phyloP scores from a whole-genome alignment of 1,140 invertebrate species.

The Drosophila varians region DNA sequence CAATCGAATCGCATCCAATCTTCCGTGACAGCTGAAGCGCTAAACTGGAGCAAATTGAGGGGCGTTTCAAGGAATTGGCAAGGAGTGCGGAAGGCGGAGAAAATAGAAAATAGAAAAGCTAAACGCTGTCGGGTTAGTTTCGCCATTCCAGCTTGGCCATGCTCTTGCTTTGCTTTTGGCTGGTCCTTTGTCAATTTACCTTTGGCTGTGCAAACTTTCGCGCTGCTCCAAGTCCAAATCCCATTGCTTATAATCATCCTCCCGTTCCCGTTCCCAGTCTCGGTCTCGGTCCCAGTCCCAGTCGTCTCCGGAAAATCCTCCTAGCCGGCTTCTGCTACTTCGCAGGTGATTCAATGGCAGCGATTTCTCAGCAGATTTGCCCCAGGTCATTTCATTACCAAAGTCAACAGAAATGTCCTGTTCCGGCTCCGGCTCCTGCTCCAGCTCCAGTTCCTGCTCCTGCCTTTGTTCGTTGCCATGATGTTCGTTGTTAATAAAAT shows the following conservation, averaged over 20 bases:
- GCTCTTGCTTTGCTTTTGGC: slow-evolving; percentile 9
- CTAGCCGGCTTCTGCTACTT: slow-evolving; percentile 14
- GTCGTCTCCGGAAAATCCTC: slow-evolving; percentile 38
- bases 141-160: neutral
- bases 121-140: slow-evolving; percentile 54
- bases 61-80: slow-evolving; percentile 6
- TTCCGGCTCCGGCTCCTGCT: slow-evolving; percentile 12
- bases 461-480: slow-evolving; percentile 24
- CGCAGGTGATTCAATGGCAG: slow-evolving; percentile 68
- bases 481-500: slow-evolving; percentile 69
- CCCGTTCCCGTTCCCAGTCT: neutral
- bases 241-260: slow-evolving; percentile 25
- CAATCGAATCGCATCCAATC: slow-evolving; percentile 7
- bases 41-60: slow-evolving; percentile 52
- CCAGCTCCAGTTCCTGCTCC: slow-evolving; percentile 14
- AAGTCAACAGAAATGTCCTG: slow-evolving; percentile 69
- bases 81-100: neutral
- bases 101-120: slow-evolving; percentile 30
- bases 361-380: slow-evolving; percentile 70
- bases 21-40: slow-evolving; percentile 10
- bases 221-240: slow-evolving; percentile 41
- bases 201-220: slow-evolving; percentile 70
- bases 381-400: slow-evolving; percentile 78
- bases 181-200: slow-evolving; percentile 69
- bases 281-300: neutral